A percentile compares a stretch with the other conserved stretches of the same genome.
Evolutionary conservation across 2,888 invertebrate genomes (phyloP).

Genomic region (Odontocolon sp.): DNA sequence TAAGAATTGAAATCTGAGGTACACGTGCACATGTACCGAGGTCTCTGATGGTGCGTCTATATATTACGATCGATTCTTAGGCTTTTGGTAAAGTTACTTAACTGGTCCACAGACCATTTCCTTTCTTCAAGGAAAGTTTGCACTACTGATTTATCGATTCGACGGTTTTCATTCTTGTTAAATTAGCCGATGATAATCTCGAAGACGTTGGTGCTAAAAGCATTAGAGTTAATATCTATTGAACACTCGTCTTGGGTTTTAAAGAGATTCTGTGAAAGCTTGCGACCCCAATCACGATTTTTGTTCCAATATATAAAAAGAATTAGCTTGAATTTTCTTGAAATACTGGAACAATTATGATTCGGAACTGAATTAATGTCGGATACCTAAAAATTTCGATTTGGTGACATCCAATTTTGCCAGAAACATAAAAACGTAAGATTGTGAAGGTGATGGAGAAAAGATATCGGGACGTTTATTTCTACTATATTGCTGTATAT

Average conservation of each 20-base stretch:
- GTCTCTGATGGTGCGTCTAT: not conserved
- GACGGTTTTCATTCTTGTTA: constrained; percentile 17
- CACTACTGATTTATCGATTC: constrained; percentile 38
- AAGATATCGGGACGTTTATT: no score
- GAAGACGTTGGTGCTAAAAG: not conserved
- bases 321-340: not conserved
- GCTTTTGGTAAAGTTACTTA: constrained; percentile 7
- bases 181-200: constrained; percentile 30
- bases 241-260: not conserved
- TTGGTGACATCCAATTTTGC: no score
- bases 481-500: not conserved
- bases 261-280: constrained; percentile 1
- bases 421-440: no score
- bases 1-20: constrained; percentile 8
- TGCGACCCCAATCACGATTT: constrained; percentile 21
- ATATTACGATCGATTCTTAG: constrained; percentile 4
- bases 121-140: constrained; percentile 35
- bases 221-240: constrained; percentile 18
- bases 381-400: no score
- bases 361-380: no score
- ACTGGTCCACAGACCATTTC: constrained; percentile 14
- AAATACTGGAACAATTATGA: no score
- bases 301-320: not conserved
- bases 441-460: no score
- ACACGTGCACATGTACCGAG: not conserved